Conservation (phyloP, 2,113 vertebrate species). For the Emydura subglobosa region DNA sequence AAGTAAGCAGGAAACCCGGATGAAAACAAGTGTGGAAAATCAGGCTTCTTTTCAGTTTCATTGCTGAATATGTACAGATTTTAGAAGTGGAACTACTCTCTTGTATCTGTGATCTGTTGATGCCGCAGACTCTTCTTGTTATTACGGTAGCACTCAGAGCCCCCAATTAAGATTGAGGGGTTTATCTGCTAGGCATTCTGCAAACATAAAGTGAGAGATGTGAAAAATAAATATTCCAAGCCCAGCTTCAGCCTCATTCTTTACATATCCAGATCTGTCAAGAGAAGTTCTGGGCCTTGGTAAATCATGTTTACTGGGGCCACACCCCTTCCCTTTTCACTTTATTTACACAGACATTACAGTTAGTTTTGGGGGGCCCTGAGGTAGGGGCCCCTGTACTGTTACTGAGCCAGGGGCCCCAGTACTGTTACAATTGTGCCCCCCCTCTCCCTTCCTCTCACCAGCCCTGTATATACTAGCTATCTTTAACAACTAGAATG, state of each 20-base stretch:
- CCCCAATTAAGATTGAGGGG: background rate
- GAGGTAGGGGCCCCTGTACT: background rate
- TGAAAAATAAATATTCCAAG: background rate
- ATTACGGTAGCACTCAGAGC: background rate
- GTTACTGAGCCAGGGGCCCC: background rate
- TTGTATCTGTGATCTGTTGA: background rate
- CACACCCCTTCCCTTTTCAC: too few species aligned
- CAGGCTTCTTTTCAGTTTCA: too few species aligned
- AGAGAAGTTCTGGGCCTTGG: background rate
- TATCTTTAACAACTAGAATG: background rate
- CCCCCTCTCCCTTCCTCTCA: background rate
- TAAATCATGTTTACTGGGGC: too few species aligned
- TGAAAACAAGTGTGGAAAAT: background rate
- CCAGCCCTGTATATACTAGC: background rate
- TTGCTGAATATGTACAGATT: background rate
- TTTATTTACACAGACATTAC: too few species aligned
- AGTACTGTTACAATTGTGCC: background rate
- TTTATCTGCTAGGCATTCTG: background rate
- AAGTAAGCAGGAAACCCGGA: background rate
- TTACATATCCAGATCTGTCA: background rate
- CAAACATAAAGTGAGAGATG: background rate
- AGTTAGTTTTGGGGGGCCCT: too few species aligned
- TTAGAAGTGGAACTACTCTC: background rate
- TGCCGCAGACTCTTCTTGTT: background rate
- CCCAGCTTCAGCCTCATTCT: background rate